Conservation (phyloP, 2,113 vertebrate species). For the Agelaius tricolor region DNA sequence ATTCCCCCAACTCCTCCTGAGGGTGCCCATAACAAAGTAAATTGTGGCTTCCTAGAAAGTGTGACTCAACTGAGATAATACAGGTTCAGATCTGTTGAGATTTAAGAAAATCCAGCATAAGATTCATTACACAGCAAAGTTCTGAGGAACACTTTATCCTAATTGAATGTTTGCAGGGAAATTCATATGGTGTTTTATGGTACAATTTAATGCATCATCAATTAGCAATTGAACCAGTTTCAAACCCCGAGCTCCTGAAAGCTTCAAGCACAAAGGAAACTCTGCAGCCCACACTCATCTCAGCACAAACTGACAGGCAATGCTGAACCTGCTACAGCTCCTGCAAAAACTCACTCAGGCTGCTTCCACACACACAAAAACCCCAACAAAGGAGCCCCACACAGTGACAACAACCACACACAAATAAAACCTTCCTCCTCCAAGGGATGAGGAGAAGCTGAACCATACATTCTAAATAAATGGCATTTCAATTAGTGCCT, state of each 20-base stretch:
- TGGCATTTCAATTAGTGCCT: not conserved
- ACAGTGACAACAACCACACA: not conserved
- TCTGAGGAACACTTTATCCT: not conserved
- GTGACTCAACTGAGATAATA: not conserved
- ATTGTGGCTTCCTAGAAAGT: not conserved
- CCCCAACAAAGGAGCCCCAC: not conserved
- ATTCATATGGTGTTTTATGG: constrained; percentile 7
- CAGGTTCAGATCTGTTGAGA: not conserved
- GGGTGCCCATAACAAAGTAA: not conserved
- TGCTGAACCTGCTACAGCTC: not conserved
- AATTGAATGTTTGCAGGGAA: not conserved
- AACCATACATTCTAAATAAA: not conserved
- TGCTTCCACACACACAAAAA: not conserved
- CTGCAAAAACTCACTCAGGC: not conserved
- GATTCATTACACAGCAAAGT: not conserved
- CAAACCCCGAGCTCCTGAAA: constrained; percentile 7
- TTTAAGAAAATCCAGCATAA: not conserved
- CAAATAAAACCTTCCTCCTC: not conserved
- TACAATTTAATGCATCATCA: constrained; percentile 34
- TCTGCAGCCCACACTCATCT: not conserved
- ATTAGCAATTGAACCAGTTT: constrained; percentile 7
- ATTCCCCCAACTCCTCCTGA: not conserved
- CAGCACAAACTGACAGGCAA: not conserved
- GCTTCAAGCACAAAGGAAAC: not conserved
- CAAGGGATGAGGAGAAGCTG: not conserved